Evolutionary conservation across 2,888 invertebrate species (phyloP).

Genomic region (Lithophane ornitopus): DNA sequence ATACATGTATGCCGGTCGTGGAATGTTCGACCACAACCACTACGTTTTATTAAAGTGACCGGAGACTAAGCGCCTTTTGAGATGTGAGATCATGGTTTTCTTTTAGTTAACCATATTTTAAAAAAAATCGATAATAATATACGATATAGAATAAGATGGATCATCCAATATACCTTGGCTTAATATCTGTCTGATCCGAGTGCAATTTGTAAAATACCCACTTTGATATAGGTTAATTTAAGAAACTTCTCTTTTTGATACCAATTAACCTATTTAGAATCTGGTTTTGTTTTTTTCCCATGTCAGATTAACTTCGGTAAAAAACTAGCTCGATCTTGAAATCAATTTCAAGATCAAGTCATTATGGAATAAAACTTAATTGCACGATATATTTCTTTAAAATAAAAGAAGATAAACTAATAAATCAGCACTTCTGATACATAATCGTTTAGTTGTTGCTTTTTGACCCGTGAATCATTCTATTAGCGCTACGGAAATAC

Average conservation of each 20-base stretch:
- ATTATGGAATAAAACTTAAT: slow-evolving; percentile 15
- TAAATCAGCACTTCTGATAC: slow-evolving; percentile 21
- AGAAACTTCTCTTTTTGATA: neutral
- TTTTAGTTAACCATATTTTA: neutral
- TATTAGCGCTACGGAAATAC: slow-evolving; percentile 43
- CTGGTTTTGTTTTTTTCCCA: slow-evolving; percentile 5
- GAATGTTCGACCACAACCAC: slow-evolving; percentile 49
- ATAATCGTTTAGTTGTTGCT: slow-evolving; percentile 39
- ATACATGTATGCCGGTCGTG: slow-evolving; percentile 59
- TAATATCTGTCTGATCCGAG: neutral
- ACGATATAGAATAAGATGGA: too few relatives aligned
- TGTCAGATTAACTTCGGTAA: too few relatives aligned
- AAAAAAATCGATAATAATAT: too few relatives aligned
- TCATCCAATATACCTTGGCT: neutral
- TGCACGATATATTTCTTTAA: slow-evolving; percentile 18
- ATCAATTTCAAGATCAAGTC: slow-evolving; percentile 22
- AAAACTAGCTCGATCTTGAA: too few relatives aligned
- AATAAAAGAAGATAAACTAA: neutral
- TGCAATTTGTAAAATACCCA: neutral
- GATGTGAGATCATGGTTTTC: slow-evolving; percentile 6
- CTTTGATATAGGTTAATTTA: too few relatives aligned
- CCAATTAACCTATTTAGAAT: slow-evolving; percentile 21
- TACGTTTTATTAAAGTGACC: slow-evolving; percentile 51
- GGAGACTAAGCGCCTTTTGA: slow-evolving; percentile 25
- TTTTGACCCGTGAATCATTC: slow-evolving; percentile 51